A percentile compares a stretch with the other conserved stretches of the same genome.
Conservation (phyloP, 1,140 invertebrate species). For the Portunus trituberculatus region DNA sequence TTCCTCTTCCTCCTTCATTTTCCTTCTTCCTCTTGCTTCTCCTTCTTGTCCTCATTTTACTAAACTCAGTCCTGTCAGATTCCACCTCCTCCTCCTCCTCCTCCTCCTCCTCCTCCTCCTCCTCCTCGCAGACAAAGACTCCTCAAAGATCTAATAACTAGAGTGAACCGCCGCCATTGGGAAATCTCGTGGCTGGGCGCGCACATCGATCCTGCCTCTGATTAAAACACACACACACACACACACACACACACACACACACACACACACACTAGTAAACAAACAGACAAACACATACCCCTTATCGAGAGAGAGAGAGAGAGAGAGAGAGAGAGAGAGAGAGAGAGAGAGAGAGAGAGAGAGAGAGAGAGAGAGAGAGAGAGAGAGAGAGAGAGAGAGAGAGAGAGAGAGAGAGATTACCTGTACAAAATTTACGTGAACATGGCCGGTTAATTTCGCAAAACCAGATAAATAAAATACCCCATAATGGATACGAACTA, state of each 20-base stretch:
- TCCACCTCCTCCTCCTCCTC: background rate
- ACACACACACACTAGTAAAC: background rate
- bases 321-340: no score
- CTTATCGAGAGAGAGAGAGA: no score
- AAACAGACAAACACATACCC: no score
- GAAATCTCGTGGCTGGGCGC: background rate
- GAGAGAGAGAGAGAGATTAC: background rate
- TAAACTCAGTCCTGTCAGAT: background rate
- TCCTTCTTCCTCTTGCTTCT: background rate
- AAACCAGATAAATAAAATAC: background rate
- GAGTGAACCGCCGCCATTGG: background rate
- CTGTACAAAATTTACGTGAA: background rate
- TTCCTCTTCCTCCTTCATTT: no score
- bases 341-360: no score
- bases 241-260: slow-evolving; percentile 18
- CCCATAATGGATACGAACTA: background rate
- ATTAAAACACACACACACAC: slow-evolving; percentile 14
- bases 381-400: no score
- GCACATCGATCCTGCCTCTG: background rate
- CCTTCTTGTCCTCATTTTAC: background rate
- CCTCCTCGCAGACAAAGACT: background rate
- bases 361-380: no score
- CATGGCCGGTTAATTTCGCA: background rate
- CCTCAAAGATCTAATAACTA: slow-evolving; percentile 13
- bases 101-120: background rate